Evolutionary conservation across 30 jellyfish, hydroid and myxozoan species (phyloP), one percentile per base, ranked within the genome.

Genomic region (Aurelia aurita): DNA sequence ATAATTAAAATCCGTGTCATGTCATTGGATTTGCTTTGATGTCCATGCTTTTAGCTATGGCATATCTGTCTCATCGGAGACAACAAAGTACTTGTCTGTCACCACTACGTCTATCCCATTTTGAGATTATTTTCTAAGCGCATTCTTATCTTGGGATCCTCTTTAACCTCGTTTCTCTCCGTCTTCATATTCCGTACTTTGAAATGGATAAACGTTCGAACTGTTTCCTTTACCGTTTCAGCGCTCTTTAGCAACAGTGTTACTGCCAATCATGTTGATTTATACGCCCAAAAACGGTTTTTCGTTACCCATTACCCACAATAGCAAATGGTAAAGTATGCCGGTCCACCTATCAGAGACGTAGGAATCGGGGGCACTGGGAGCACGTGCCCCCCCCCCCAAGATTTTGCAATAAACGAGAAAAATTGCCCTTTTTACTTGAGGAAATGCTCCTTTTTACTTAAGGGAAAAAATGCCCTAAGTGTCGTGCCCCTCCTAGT

Each of bases 1-100:
- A 75, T 75, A 75, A 75, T 75, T 75, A 75, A 57, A 58, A 60
- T 75, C 60, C 87, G 87, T 75, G 87, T 75, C 87, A 75, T 75
- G 32, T 75, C 74, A 75, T 75, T 75, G 87, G 87, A 75, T 75
- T 75, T 58, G 61, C 59, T 26, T 21, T 29, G 44, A 55, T 31
- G 60, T 75, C 11, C 87, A 28, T 9, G 74, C 32, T 10, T 74
- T 75, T 75, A 75, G 27, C 46, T 29, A 49, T 16, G 60, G 39
- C 18, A 34, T 21, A 54, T 75, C 87, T 75, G 11, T 19, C 77
- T 18, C 76, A 55, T 58, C 87, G 87, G 87, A 75, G 87, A 75
- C 87, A 60, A 60, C 87, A 75, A 75, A 58, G 87, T 75, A 75
- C 43, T 25, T 0, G 60, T 20, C 69, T 46, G 76, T 58, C 87